phyloP scores from a whole-genome alignment of 2,113 vertebrate species.

The Gavialis gangeticus region DNA sequence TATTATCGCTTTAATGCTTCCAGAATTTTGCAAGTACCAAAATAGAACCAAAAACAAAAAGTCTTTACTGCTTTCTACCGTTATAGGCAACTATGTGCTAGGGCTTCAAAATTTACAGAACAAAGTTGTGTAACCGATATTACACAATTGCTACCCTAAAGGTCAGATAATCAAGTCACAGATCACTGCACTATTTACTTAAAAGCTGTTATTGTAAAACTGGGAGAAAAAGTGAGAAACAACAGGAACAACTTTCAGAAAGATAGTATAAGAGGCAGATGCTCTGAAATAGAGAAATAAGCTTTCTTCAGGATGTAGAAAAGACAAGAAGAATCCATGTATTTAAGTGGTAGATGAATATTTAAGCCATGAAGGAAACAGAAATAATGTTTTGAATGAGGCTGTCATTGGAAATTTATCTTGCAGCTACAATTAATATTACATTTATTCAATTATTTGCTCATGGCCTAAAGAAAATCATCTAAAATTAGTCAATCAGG shows the following conservation, averaged over 20 bases:
- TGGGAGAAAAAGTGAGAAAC: background rate
- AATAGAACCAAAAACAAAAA: background rate
- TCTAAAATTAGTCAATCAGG: background rate
- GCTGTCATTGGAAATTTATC: background rate
- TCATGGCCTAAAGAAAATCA: background rate
- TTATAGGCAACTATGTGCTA: background rate
- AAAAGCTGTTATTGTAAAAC: background rate
- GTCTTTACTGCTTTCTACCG: background rate
- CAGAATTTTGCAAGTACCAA: background rate
- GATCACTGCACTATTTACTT: background rate
- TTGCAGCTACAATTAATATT: background rate
- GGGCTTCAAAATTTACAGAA: background rate
- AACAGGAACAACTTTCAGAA: background rate
- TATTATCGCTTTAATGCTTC: background rate
- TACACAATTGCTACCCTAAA: background rate
- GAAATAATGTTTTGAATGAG: background rate
- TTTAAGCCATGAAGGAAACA: background rate
- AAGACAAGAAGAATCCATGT: background rate
- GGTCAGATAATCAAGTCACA: background rate
- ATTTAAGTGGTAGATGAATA: background rate
- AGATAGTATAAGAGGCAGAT: background rate
- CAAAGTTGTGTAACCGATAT: conserved; percentile 7
- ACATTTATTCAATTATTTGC: background rate
- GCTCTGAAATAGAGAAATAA: background rate
- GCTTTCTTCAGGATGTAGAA: background rate